These are phyloP conservation scores for Temnothorax longispinosus DNA, from an alignment of 1,140 invertebrate genomes.

Conservation along the genomic window DNA sequence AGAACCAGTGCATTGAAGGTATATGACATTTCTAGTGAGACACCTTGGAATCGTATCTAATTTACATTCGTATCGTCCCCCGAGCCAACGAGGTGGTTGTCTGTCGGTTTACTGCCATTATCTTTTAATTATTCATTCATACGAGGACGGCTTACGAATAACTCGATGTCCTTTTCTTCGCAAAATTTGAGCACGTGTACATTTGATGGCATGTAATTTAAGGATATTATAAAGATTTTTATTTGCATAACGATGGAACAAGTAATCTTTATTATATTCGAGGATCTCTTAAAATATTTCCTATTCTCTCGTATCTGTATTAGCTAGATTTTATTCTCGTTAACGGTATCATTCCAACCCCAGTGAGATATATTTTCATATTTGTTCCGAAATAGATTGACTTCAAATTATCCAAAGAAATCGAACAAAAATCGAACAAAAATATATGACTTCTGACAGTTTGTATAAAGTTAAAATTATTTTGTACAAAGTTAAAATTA, in stretches of 20 bases:
- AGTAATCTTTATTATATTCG: background rate
- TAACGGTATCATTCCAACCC: no score
- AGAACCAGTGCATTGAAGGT: background rate
- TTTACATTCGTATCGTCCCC: conserved; percentile 52
- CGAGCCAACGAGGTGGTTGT: conserved; percentile 15
- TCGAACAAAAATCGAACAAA: no score
- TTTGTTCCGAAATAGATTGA: no score
- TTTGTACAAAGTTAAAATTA: background rate
- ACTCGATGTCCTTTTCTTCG: background rate
- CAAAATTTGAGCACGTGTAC: conserved; percentile 19
- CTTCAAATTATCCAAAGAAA: no score
- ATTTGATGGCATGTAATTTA: conserved; percentile 13
- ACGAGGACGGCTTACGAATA: background rate
- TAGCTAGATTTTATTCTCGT: background rate
- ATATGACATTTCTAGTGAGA: conserved; percentile 28
- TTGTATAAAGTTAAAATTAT: background rate
- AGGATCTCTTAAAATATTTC: background rate
- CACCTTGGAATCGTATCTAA: conserved; percentile 12
- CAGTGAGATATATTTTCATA: no score
- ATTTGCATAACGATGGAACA: conserved; percentile 7
- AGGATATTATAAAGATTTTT: conserved; percentile 3
- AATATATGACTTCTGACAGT: no score
- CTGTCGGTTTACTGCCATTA: conserved; percentile 17
- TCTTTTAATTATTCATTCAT: conserved; percentile 55
- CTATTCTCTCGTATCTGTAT: background rate